phyloP scores from a whole-genome alignment of 2,113 vertebrate genomes.

The Oophaga pumilio region DNA sequence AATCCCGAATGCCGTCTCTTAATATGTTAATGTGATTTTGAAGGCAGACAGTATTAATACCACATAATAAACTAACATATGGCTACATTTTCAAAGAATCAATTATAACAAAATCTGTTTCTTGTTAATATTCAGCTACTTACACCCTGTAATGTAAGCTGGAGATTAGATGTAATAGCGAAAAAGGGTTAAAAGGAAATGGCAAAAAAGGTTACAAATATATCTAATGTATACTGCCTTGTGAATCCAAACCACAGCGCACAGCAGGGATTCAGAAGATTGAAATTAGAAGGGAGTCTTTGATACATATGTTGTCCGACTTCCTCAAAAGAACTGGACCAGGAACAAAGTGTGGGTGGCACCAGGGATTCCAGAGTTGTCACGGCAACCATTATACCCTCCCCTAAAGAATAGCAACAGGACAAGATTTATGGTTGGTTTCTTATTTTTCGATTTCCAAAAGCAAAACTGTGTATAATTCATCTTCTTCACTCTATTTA shows the following conservation, averaged over 20 bases:
- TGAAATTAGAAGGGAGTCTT: constrained; percentile 28
- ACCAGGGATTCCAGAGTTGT: constrained; percentile 18
- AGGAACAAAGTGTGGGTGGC: constrained; percentile 46
- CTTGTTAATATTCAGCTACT: constrained; percentile 35
- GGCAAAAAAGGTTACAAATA: constrained; percentile 21
- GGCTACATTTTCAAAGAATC: constrained; percentile 38
- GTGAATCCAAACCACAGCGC: not conserved
- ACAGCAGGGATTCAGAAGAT: constrained; percentile 26
- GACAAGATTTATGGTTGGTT: constrained; percentile 20
- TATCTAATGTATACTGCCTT: not conserved
- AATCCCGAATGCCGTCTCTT: not conserved
- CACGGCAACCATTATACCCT: constrained; percentile 24
- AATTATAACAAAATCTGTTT: constrained; percentile 48
- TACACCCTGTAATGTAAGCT: not conserved
- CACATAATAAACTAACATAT: constrained; percentile 50
- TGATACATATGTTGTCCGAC: constrained; percentile 43
- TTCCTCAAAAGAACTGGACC: constrained; percentile 44
- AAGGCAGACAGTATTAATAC: constrained; percentile 25
- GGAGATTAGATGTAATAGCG: not conserved
- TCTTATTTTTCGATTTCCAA: not conserved
- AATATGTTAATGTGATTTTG: constrained; percentile 41
- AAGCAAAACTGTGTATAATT: not conserved
- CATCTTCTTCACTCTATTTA: not conserved
- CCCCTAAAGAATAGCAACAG: constrained; percentile 11
- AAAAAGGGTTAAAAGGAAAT: constrained; percentile 29